A percentile compares a stretch with the other conserved stretches of the same genome.
phyloP scores from a whole-genome alignment of 2,113 vertebrate genomes.

The Salvelinus fontinalis region DNA sequence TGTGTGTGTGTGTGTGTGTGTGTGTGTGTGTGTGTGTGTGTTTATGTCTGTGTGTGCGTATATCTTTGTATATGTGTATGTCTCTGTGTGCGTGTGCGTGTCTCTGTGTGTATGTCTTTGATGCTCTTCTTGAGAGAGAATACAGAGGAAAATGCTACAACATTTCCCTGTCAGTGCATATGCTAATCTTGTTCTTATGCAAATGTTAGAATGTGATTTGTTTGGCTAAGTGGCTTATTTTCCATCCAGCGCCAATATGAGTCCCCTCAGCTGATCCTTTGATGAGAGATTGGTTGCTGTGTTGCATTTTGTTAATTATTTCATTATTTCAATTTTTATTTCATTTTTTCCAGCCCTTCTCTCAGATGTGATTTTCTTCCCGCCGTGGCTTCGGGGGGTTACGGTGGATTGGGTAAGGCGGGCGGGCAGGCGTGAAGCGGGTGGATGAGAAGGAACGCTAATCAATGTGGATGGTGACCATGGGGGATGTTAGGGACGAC shows the following conservation, averaged over 20 bases:
- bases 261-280: conserved; percentile 68
- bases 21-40: no score
- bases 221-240: conserved; percentile 74
- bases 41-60: no score
- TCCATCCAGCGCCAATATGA: conserved; percentile 69
- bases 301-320: conserved; percentile 49
- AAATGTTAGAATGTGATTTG: conserved; percentile 68
- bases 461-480: conserved; percentile 16
- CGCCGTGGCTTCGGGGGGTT: conserved; percentile 26
- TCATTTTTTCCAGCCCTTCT: conserved; percentile 35
- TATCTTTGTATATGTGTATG: no score
- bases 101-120: not conserved
- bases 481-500: not conserved
- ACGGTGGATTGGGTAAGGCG: conserved; percentile 28
- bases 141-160: conserved; percentile 19
- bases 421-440: conserved; percentile 31
- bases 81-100: no score
- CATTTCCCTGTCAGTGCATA: conserved; percentile 61
- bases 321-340: conserved; percentile 46
- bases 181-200: conserved; percentile 75
- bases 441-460: conserved; percentile 34
- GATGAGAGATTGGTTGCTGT: conserved; percentile 64
- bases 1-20: not conserved
- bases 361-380: conserved; percentile 14
- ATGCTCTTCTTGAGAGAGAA: conserved; percentile 10